Evolutionary conservation across 1,140 invertebrate species (phyloP).

Genomic region (Procambarus virginalis): DNA sequence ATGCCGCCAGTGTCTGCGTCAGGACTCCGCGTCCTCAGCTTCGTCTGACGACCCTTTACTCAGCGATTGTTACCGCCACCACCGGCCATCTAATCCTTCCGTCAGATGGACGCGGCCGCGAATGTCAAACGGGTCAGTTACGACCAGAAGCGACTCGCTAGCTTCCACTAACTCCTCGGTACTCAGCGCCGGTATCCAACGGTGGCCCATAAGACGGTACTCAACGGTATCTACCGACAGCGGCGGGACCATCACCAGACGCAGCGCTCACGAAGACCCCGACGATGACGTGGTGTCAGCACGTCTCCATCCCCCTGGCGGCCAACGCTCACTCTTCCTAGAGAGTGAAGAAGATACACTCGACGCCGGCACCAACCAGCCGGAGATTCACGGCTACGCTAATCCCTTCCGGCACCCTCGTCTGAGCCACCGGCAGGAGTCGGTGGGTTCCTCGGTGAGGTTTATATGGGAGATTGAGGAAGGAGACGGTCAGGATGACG

Average conservation of each 20-base stretch:
- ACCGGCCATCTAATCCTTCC: constrained; percentile 55
- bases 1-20: constrained; percentile 65
- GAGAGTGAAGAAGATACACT: constrained; percentile 63
- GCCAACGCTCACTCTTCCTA: constrained; percentile 61
- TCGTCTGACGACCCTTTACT: constrained; percentile 69
- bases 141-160: constrained; percentile 68
- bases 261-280: constrained; percentile 52
- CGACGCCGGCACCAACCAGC: constrained; percentile 43
- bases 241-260: constrained; percentile 62
- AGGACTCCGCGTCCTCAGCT: constrained; percentile 69
- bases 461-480: constrained; percentile 68
- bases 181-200: constrained; percentile 60
- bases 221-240: constrained; percentile 68
- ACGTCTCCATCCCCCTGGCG: constrained; percentile 32
- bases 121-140: constrained; percentile 69
- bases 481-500: constrained; percentile 56
- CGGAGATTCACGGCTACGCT: constrained; percentile 64
- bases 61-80: constrained; percentile 64
- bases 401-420: constrained; percentile 67
- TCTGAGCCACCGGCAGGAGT: constrained; percentile 40
- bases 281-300: constrained; percentile 11
- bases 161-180: constrained; percentile 69
- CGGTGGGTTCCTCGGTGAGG: constrained; percentile 44
- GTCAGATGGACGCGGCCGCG: constrained; percentile 65
- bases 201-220: constrained; percentile 63